phyloP scores from a whole-genome alignment of 2,113 vertebrate species.

The Salvator merianae region DNA sequence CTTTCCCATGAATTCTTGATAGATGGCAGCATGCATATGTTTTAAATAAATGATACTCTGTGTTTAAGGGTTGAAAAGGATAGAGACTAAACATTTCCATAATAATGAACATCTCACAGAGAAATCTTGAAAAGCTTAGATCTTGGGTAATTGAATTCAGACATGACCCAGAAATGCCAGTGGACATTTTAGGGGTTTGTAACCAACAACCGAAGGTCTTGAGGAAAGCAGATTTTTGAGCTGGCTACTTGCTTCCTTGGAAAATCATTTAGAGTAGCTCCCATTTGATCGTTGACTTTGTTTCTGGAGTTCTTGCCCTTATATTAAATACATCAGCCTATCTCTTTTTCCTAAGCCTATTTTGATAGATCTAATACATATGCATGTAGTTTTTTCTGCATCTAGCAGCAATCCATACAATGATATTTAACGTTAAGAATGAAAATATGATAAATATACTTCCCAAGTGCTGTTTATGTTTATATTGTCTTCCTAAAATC shows the following conservation, averaged over 20 bases:
- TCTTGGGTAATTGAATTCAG: background rate
- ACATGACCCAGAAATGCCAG: background rate
- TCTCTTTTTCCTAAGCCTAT: background rate
- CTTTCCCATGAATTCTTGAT: too few species aligned
- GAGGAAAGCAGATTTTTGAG: background rate
- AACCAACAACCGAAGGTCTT: background rate
- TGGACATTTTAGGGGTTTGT: background rate
- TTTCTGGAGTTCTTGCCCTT: background rate
- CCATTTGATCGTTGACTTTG: background rate
- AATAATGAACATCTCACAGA: background rate
- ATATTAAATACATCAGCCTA: background rate
- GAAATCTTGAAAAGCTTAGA: background rate
- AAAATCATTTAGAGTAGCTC: background rate
- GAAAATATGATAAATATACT: background rate
- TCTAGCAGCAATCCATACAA: background rate
- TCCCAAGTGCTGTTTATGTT: background rate
- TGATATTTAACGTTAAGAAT: background rate
- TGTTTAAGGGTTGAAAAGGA: too few species aligned
- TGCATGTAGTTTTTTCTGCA: background rate
- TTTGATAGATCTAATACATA: background rate
- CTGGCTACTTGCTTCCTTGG: background rate
- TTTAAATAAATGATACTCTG: too few species aligned
- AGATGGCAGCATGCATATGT: too few species aligned
- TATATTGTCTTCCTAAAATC: background rate
- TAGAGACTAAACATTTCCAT: too few species aligned